Conservation (phyloP, 2,113 vertebrate species). For the Zosterops pallidus region DNA sequence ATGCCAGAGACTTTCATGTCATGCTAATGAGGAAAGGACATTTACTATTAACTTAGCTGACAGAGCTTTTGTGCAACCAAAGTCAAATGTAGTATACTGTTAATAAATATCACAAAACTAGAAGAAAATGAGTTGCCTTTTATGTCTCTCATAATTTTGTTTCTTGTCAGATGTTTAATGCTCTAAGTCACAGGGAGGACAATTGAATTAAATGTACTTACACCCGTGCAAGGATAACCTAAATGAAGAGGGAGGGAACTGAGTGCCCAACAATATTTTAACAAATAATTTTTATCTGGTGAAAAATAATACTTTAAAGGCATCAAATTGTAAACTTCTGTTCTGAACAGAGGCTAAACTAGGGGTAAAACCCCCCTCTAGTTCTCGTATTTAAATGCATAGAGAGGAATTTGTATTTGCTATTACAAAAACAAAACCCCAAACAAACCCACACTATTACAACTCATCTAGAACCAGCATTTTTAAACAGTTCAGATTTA, state of each 20-base stretch:
- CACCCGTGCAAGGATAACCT: not conserved
- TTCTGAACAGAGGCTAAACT: not conserved
- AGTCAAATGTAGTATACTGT: not conserved
- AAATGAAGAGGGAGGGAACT: not conserved
- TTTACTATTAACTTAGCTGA: not conserved
- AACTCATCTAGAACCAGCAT: rapidly evolving
- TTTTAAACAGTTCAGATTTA: not conserved
- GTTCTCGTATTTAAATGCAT: not conserved
- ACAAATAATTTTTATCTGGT: not conserved
- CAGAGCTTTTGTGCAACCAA: not conserved
- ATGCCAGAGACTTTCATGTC: not conserved
- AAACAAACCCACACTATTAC: not conserved
- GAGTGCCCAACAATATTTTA: not conserved
- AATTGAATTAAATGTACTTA: not conserved
- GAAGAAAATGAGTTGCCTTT: not conserved
- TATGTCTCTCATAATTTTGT: not conserved
- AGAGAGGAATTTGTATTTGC: not conserved
- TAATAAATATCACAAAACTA: conserved; percentile 10
- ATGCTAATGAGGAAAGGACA: not conserved
- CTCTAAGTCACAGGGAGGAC: not conserved
- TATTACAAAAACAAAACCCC: not conserved
- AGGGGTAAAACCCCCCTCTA: not conserved
- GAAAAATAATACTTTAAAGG: conserved; percentile 16
- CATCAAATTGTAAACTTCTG: not conserved
- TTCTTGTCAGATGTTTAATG: not conserved